These are phyloP conservation scores for Diadophis punctatus DNA, from an alignment of 2,113 vertebrate species.

Conservation along the genomic window DNA sequence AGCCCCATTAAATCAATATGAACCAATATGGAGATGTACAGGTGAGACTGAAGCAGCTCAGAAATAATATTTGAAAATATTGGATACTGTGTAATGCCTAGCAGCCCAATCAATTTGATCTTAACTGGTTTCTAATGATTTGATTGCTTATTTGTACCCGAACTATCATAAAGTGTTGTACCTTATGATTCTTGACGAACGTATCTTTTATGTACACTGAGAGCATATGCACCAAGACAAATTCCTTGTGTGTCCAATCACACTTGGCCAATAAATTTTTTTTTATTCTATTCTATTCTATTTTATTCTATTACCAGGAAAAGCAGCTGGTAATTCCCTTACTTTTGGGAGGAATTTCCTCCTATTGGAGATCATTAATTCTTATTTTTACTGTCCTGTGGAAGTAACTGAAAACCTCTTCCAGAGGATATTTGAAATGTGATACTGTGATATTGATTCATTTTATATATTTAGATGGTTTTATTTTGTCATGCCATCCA, in stretches of 20 bases:
- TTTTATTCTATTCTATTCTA: no score
- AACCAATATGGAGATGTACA: neutral
- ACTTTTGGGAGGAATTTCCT: neutral
- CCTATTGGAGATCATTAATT: neutral
- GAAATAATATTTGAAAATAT: neutral
- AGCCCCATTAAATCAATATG: neutral
- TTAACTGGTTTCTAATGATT: neutral
- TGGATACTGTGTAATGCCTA: neutral
- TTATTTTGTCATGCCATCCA: neutral
- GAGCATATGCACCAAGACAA: no score
- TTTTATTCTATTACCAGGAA: neutral
- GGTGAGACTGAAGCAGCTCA: neutral
- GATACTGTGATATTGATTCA: neutral
- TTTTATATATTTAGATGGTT: neutral
- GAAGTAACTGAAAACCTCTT: neutral
- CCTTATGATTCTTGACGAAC: no score
- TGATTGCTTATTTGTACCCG: no score
- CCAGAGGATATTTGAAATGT: neutral
- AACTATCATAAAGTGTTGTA: no score
- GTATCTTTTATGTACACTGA: no score
- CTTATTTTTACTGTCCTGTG: neutral
- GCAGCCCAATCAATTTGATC: neutral
- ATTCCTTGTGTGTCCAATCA: no score
- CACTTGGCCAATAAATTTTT: no score
- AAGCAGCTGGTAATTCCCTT: neutral